Evolutionary conservation across 2,888 invertebrate species (phyloP), one percentile per base, ranked within the genome.

Genomic region (Amiota minor): DNA sequence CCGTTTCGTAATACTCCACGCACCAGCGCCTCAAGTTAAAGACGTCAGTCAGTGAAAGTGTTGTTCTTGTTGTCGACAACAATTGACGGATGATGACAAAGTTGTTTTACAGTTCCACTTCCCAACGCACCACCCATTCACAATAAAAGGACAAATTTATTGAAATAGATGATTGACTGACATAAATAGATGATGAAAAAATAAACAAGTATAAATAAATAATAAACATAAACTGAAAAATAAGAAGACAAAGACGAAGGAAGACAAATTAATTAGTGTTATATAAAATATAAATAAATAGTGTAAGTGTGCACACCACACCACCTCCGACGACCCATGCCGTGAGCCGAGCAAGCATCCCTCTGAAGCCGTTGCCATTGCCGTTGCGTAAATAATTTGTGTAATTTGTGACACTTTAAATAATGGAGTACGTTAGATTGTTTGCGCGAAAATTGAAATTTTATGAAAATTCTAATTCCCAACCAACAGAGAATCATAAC

Each of bases 1-100:
- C 84, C 86, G 84, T 86, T 86, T 84, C 84, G 84, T 84, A 84
- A 84, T 82, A 59, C 78, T 81, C 76, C 76, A 74, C 79, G 47
- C 10, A 70, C 56, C 64, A 68, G 50, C 71, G 65, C 73, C 69
- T 73, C 75, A 77, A 79, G 75, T 65, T 72, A 70, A 49, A 59
- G 56, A 70, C 56, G 70, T 49, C 46, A 53, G 72, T 20, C 59
- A 18, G n/a, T 72, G 16, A 35, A 56, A 67, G 68, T 56, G 68
- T 56, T 64, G 47, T 18, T 35, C 35, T 35, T 62, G 68, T 14
- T n/a, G 78, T 59, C 53, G 53, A 53, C 59, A 20, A 18, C 18
- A 53, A 68, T 68, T 68, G 67, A 68, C 53, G 67, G 50, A 68
- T 68, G 50, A 53, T 50, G 50, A 53, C 16, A 53, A 50, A 23